Percentiles rank a stretch among this genome's conserved stretches.
Conservation (phyloP, 2,888 invertebrate genomes). For the Tridacna crocea region DNA sequence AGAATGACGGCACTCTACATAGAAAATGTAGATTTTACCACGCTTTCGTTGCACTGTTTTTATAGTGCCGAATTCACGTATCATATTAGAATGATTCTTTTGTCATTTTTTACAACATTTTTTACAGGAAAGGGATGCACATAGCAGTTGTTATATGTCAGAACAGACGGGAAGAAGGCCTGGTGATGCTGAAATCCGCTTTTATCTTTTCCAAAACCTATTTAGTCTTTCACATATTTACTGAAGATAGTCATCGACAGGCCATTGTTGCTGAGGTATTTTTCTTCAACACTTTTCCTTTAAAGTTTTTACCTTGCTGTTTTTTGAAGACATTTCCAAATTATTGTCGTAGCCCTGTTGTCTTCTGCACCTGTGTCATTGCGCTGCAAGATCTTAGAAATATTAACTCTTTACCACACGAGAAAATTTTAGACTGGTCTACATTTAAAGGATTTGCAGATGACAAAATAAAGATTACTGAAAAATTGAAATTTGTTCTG, state of each 20-base stretch:
- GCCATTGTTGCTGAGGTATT: not conserved
- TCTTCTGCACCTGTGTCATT: not conserved
- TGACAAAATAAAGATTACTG: too few species aligned
- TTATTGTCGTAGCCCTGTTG: not conserved
- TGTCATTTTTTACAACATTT: not conserved
- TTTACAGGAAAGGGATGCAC: not conserved
- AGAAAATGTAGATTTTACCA: too few species aligned
- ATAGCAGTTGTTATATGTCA: not conserved
- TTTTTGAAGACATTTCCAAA: too few species aligned
- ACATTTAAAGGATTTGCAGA: too few species aligned
- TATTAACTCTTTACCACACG: not conserved
- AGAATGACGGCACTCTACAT: too few species aligned
- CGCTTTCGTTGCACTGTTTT: too few species aligned
- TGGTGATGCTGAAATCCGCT: not conserved
- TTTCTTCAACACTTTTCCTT: too few species aligned
- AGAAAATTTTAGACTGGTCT: too few species aligned
- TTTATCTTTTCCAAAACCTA: not conserved
- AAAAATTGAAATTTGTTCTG: too few species aligned
- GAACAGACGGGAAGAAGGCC: not conserved
- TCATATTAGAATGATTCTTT: not conserved
- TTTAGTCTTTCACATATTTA: not conserved
- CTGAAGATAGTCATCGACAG: not conserved
- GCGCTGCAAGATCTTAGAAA: not conserved
- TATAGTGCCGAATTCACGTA: too few species aligned
- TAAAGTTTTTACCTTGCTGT: not conserved